A percentile compares a stretch with the other conserved stretches of the same genome.
Conservation (phyloP, 1,140 invertebrate genomes). For the Philaenus spumarius region DNA sequence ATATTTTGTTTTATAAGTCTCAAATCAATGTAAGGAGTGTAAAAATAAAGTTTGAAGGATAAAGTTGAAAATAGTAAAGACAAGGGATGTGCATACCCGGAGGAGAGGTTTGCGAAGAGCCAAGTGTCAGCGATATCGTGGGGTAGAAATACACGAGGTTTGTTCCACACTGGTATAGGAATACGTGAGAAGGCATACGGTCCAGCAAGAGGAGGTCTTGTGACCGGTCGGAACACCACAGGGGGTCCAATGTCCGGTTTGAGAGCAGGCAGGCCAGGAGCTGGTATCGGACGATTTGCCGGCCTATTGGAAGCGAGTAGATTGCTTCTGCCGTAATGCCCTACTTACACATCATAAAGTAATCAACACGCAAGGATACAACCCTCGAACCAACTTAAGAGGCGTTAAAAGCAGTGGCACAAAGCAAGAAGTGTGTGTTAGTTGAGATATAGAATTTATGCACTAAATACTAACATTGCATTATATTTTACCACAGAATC, state of each 20-base stretch:
- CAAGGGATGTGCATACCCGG: conserved; percentile 51
- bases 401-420: no score
- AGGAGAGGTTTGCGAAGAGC: conserved; percentile 76
- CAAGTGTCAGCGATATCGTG: conserved; percentile 68
- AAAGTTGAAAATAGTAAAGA: conserved; percentile 18
- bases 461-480: no score
- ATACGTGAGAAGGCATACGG: conserved; percentile 86
- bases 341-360: conserved; percentile 4
- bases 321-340: conserved; percentile 3
- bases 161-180: conserved; percentile 68
- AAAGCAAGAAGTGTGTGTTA: no score
- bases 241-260: conserved; percentile 51
- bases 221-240: conserved; percentile 49
- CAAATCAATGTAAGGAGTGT: no score
- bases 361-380: no score
- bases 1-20: no score
- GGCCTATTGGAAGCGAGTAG: conserved; percentile 43
- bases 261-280: conserved; percentile 45
- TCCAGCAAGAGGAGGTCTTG: conserved; percentile 72
- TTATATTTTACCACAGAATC: no score
- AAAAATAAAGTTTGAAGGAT: no score
- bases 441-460: no score
- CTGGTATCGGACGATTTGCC: conserved; percentile 41
- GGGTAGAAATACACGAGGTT: conserved; percentile 70
- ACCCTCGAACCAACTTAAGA: no score